Percentiles rank a stretch among this genome's conserved stretches.
Conservation (phyloP, 2,797 vertebrate genomes). For the Hydrophis major region DNA sequence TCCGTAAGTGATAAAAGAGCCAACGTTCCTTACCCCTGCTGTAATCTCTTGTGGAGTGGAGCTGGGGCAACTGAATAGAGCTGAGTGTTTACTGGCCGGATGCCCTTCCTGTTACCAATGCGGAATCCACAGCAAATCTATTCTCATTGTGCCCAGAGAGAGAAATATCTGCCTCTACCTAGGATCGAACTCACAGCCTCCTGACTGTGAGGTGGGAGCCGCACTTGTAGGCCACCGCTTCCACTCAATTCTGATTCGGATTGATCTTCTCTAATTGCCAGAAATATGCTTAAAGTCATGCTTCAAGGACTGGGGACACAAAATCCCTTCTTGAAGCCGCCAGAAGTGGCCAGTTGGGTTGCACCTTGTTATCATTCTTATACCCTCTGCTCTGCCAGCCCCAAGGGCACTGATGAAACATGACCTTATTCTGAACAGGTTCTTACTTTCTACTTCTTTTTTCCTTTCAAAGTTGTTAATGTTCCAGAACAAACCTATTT, state of each 20-base stretch:
- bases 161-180: too few species aligned
- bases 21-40: too few species aligned
- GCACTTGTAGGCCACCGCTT: too few species aligned
- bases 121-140: too few species aligned
- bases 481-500: neutral
- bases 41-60: fast-evolving
- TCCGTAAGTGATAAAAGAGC: too few species aligned
- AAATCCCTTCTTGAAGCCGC: neutral
- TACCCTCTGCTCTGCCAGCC: neutral
- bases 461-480: neutral
- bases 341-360: neutral
- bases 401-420: neutral
- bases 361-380: neutral
- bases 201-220: too few species aligned
- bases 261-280: too few species aligned
- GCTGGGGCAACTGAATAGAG: too few species aligned
- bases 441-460: neutral
- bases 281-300: neutral
- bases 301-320: neutral
- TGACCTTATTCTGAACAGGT: neutral
- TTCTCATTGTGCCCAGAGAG: too few species aligned
- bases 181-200: too few species aligned
- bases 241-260: neutral
- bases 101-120: too few species aligned
- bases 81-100: too few species aligned